Conservation (phyloP, 2,888 invertebrate species). For the Congeria kusceri region DNA sequence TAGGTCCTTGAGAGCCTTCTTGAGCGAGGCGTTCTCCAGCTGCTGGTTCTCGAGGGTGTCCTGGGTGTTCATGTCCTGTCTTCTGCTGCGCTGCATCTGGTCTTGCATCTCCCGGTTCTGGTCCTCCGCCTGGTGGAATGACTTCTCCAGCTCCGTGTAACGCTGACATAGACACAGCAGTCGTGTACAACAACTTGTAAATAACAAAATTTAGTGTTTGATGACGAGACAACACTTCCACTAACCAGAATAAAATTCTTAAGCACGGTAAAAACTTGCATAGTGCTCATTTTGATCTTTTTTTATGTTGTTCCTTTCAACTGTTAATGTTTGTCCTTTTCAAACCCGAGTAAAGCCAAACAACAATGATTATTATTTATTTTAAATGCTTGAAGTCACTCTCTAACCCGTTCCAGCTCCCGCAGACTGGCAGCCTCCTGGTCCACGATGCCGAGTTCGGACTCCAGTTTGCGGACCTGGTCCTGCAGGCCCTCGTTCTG, state of each 20-base stretch:
- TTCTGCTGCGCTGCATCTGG: conserved; percentile 75
- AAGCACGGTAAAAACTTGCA: too few relatives aligned
- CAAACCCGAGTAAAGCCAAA: too few relatives aligned
- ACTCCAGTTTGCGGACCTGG: conserved; percentile 74
- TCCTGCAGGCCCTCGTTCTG: conserved; percentile 77
- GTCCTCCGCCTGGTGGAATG: conserved; percentile 73
- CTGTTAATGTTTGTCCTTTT: too few relatives aligned
- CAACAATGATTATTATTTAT: background rate
- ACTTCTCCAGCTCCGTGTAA: conserved; percentile 74
- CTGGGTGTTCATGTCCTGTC: conserved; percentile 74
- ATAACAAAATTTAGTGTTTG: too few relatives aligned
- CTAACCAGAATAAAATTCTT: too few relatives aligned
- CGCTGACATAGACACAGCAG: conserved; percentile 16
- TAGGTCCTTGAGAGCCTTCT: conserved; percentile 72
- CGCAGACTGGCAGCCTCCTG: conserved; percentile 72
- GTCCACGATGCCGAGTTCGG: conserved; percentile 75
- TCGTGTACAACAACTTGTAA: too few relatives aligned
- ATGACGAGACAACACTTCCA: too few relatives aligned
- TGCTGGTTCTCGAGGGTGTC: conserved; percentile 75
- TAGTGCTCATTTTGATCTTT: too few relatives aligned
- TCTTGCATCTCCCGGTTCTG: conserved; percentile 78
- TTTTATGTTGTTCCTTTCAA: too few relatives aligned
- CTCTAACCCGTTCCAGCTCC: conserved; percentile 72
- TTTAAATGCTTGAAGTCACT: background rate
- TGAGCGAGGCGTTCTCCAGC: conserved; percentile 72